Conservation (phyloP, 2,113 vertebrate species). For the Cryptotis parvus region DNA sequence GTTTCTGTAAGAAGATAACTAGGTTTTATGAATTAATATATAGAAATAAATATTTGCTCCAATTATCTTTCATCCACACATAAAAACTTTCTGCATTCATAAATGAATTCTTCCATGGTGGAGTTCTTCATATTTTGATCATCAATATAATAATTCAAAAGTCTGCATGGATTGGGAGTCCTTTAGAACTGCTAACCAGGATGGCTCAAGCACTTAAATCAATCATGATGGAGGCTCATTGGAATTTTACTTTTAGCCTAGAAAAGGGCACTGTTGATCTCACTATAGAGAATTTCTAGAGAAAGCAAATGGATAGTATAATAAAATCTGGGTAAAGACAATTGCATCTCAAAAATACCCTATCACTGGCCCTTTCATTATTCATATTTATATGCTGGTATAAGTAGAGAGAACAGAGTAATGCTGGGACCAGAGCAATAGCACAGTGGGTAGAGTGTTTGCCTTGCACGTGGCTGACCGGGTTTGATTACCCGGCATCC, state of each 20-base stretch:
- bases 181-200: not conserved
- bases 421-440: too few relatives aligned
- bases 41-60: not conserved
- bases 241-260: slow-evolving; percentile 3
- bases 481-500: too few relatives aligned
- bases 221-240: not conserved
- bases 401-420: slow-evolving; percentile 54
- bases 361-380: slow-evolving; percentile 3
- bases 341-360: slow-evolving; percentile 50
- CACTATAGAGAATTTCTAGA: not conserved
- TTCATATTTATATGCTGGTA: not conserved
- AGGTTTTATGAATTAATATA: not conserved
- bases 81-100: not conserved
- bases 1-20: not conserved
- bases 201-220: not conserved
- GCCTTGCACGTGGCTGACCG: too few relatives aligned
- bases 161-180: not conserved
- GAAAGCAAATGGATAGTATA: slow-evolving; percentile 24
- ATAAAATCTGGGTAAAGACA: slow-evolving; percentile 50
- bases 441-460: too few relatives aligned
- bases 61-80: slow-evolving; percentile 35
- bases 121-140: not conserved
- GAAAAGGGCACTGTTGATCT: slow-evolving; percentile 5
- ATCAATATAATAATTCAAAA: not conserved
- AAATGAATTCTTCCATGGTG: not conserved